phyloP scores from a whole-genome alignment of 2,113 vertebrate genomes.

The Paramisgurnus dabryanus region DNA sequence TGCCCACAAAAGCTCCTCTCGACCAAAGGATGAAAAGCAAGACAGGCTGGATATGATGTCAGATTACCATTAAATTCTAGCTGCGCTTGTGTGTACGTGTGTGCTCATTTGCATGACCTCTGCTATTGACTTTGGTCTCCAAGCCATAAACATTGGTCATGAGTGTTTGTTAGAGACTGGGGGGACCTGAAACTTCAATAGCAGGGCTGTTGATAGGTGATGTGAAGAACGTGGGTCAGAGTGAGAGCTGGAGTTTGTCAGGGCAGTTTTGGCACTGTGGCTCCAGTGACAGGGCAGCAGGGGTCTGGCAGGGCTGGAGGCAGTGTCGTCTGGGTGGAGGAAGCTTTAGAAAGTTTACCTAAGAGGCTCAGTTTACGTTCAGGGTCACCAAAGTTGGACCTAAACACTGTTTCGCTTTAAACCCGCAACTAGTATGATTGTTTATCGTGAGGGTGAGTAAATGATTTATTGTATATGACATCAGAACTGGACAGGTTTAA shows the following conservation, averaged over 20 bases:
- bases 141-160: conserved; percentile 74
- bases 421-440: conserved; percentile 11
- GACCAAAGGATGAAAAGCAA: conserved; percentile 62
- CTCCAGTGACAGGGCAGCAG: conserved; percentile 3
- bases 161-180: conserved; percentile 49
- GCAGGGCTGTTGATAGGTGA: conserved; percentile 59
- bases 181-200: conserved; percentile 65
- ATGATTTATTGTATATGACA: conserved; percentile 35
- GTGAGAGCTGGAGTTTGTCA: conserved; percentile 73
- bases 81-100: conserved; percentile 11
- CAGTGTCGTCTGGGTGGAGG: conserved; percentile 27
- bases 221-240: conserved; percentile 65
- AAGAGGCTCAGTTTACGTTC: conserved; percentile 38
- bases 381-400: conserved; percentile 35
- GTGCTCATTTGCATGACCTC: conserved; percentile 64
- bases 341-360: conserved; percentile 38
- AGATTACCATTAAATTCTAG: conserved; percentile 73
- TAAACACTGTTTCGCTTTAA: conserved; percentile 16
- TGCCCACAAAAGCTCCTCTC: conserved; percentile 53
- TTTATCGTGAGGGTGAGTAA: conserved; percentile 27
- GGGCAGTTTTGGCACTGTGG: conserved; percentile 37
- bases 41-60: conserved; percentile 71
- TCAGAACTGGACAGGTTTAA: conserved; percentile 18
- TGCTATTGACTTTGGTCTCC: conserved; percentile 71
- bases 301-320: conserved; percentile 14